Evolutionary conservation across 2,797 vertebrate genomes (phyloP).

Genomic region (Microchirus variegatus): DNA sequence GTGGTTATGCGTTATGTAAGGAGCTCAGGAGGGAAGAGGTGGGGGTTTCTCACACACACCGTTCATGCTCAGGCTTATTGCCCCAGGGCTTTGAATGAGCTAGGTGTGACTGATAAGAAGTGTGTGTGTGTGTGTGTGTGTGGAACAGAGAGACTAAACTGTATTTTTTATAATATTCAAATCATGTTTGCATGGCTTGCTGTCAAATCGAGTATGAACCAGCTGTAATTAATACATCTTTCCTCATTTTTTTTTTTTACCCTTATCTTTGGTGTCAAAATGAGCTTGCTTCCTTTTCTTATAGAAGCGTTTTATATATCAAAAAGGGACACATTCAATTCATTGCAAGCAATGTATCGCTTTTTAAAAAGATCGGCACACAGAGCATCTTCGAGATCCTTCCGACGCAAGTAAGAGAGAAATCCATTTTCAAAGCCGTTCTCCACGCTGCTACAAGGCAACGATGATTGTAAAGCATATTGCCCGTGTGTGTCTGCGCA

Average conservation of each 20-base stretch:
- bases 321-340: neutral
- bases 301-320: neutral
- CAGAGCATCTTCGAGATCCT: neutral
- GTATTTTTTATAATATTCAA: neutral
- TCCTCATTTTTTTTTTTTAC: slow-evolving; percentile 12
- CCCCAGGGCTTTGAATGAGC: slow-evolving; percentile 66
- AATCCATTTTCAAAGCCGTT: slow-evolving; percentile 1
- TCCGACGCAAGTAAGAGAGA: neutral
- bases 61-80: slow-evolving; percentile 69
- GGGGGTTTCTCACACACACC: slow-evolving; percentile 69
- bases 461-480: slow-evolving; percentile 56
- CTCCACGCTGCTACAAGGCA: slow-evolving; percentile 41
- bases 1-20: slow-evolving; percentile 77
- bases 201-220: slow-evolving; percentile 44
- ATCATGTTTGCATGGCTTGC: slow-evolving; percentile 24
- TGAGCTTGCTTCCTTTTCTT: neutral
- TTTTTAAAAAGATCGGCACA: neutral
- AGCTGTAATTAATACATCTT: slow-evolving; percentile 49
- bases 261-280: slow-evolving; percentile 31
- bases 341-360: neutral
- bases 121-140: slow-evolving; percentile 18
- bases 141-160: neutral
- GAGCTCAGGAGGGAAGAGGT: slow-evolving; percentile 66
- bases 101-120: slow-evolving; percentile 66
- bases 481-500: slow-evolving; percentile 55